Conservation (phyloP, 2,888 invertebrate species). For the Drosophila paramelanica region DNA sequence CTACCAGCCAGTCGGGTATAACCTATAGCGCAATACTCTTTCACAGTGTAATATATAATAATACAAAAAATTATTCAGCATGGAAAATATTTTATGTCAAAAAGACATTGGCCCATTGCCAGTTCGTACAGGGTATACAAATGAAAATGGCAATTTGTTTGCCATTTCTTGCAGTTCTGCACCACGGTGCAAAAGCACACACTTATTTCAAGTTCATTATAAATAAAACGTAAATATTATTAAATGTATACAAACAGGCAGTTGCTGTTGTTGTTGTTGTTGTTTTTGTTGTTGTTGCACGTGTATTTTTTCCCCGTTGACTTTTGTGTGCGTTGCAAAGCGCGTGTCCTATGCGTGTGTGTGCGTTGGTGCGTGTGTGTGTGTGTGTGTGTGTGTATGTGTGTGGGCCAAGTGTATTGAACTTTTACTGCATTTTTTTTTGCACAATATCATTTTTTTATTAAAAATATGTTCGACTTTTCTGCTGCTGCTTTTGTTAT, state of each 20-base stretch:
- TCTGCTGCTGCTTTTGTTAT: conserved; percentile 52
- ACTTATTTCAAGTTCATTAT: conserved; percentile 74
- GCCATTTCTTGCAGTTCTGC: conserved; percentile 7
- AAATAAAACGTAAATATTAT: conserved; percentile 80
- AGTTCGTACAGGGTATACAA: not conserved
- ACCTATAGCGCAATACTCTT: no score
- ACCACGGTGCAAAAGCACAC: conserved; percentile 49
- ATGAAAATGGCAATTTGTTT: not conserved
- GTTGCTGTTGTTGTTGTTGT: conserved; percentile 16
- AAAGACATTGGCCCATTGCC: not conserved
- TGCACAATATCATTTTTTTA: conserved; percentile 63
- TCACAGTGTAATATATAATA: no score
- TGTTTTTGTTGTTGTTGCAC: conserved; percentile 37
- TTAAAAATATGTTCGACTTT: conserved; percentile 48
- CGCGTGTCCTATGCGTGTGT: conserved; percentile 8
- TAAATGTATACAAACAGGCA: conserved; percentile 70
- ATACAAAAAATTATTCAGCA: no score
- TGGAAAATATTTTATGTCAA: no score
- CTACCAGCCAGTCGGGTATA: no score
- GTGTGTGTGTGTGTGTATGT: conserved; percentile 48
- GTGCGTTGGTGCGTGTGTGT: conserved; percentile 9
- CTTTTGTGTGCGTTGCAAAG: conserved; percentile 1
- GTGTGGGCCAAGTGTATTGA: conserved; percentile 66
- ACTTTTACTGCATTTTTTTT: conserved; percentile 75
- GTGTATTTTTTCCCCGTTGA: conserved; percentile 28